These are phyloP conservation scores for Meandrusa payeni DNA, from an alignment of 2,888 invertebrate species.

Conservation along the genomic window DNA sequence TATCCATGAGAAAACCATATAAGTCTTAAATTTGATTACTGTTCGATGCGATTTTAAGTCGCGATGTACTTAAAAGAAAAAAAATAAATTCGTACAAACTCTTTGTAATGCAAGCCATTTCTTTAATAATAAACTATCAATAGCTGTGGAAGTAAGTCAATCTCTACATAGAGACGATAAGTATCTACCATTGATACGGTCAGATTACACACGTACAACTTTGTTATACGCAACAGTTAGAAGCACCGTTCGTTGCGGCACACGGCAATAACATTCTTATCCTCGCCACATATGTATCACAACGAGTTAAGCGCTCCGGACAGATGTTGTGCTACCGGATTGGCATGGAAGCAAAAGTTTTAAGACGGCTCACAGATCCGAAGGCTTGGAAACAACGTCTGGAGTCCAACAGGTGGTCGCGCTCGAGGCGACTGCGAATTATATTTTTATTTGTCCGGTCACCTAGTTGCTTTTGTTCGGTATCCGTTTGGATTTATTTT, in stretches of 20 bases:
- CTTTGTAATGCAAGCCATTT: too few species aligned
- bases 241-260: background rate
- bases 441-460: conserved; percentile 13
- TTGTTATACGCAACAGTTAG: conserved; percentile 8
- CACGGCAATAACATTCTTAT: conserved; percentile 4
- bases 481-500: background rate
- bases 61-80: too few species aligned
- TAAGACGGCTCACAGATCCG: conserved; percentile 21
- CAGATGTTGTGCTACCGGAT: conserved; percentile 14
- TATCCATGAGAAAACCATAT: too few species aligned
- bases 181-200: background rate
- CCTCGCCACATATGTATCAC: conserved; percentile 1
- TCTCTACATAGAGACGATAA: background rate
- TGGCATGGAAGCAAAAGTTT: conserved; percentile 13
- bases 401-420: conserved; percentile 32
- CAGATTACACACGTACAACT: conserved; percentile 3
- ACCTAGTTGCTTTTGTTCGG: background rate
- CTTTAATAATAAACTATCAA: too few species aligned
- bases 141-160: too few species aligned
- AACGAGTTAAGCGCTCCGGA: background rate
- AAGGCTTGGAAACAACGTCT: conserved; percentile 26
- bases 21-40: too few species aligned
- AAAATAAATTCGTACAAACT: too few species aligned
- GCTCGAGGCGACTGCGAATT: conserved; percentile 9
- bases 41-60: too few species aligned